Percentiles rank a stretch among this genome's conserved stretches.
Evolutionary conservation across 2,113 vertebrate species (phyloP).

Genomic region (Hippolais icterina): DNA sequence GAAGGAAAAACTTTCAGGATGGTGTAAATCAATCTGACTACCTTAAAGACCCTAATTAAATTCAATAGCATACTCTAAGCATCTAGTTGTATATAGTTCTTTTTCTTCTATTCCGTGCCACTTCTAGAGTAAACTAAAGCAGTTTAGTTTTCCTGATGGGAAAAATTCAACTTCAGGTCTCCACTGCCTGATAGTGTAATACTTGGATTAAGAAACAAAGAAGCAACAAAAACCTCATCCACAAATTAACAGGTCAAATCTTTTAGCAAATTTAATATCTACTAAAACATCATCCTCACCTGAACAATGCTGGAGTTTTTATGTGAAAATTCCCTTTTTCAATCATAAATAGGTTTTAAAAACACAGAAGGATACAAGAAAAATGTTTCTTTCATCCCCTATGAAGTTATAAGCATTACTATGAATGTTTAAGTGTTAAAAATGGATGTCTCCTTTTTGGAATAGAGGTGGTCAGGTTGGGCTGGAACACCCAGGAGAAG

Average conservation of each 20-base stretch:
- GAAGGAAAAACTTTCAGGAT: neutral
- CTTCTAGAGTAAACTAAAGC: neutral
- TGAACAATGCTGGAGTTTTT: neutral
- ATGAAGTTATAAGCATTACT: neutral
- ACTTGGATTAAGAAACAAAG: neutral
- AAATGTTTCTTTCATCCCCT: neutral
- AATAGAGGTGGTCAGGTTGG: neutral
- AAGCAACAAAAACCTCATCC: neutral
- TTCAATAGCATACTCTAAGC: neutral
- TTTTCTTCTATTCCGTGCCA: neutral
- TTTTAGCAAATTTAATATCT: neutral
- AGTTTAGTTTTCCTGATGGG: neutral
- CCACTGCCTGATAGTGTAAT: neutral
- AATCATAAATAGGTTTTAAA: neutral
- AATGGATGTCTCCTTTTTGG: neutral
- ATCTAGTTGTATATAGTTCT: neutral
- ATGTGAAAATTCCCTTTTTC: neutral
- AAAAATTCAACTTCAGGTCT: neutral
- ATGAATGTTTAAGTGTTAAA: neutral
- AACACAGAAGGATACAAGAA: neutral
- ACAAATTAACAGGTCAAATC: neutral
- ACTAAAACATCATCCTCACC: neutral
- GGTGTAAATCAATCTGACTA: neutral
- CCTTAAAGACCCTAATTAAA: neutral
- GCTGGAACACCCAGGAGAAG: neutral